Conservation (phyloP, 2,113 vertebrate genomes). For the Xenotilapia longispinis region DNA sequence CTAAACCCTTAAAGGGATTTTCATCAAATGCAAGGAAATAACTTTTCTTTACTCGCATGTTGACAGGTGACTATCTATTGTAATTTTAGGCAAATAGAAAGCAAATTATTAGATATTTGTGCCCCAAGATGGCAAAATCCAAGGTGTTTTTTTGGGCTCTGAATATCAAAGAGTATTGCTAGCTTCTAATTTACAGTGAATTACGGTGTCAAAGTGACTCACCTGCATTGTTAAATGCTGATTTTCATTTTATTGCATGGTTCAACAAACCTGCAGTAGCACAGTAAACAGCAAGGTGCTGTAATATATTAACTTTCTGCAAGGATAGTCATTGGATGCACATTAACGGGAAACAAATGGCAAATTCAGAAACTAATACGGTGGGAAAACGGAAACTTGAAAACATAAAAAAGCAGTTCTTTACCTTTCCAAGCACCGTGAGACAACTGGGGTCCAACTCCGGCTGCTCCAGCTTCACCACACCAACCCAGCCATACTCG, state of each 20-base stretch:
- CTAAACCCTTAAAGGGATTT: background rate
- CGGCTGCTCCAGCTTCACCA: slow-evolving; percentile 96
- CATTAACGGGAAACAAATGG: background rate
- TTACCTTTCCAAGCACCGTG: slow-evolving; percentile 97
- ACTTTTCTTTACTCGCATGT: background rate
- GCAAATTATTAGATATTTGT: background rate
- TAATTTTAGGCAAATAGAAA: background rate
- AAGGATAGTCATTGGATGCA: background rate
- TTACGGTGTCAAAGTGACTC: background rate
- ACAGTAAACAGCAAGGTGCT: background rate
- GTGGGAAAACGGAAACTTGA: background rate
- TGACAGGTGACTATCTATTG: accelerated
- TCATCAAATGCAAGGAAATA: background rate
- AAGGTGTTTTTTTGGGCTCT: background rate
- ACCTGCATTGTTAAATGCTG: background rate
- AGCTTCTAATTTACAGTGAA: background rate
- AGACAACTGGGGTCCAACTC: slow-evolving; percentile 95
- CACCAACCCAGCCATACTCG: slow-evolving; percentile 99
- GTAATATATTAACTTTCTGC: background rate
- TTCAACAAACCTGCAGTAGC: background rate
- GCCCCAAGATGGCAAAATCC: background rate
- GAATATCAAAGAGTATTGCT: background rate
- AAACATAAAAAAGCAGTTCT: background rate
- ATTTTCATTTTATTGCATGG: background rate
- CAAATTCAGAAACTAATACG: background rate